A percentile compares a stretch with the other conserved stretches of the same genome.
Evolutionary conservation across 2,888 invertebrate species (phyloP).

Genomic region (Entomobrya multifasciata): DNA sequence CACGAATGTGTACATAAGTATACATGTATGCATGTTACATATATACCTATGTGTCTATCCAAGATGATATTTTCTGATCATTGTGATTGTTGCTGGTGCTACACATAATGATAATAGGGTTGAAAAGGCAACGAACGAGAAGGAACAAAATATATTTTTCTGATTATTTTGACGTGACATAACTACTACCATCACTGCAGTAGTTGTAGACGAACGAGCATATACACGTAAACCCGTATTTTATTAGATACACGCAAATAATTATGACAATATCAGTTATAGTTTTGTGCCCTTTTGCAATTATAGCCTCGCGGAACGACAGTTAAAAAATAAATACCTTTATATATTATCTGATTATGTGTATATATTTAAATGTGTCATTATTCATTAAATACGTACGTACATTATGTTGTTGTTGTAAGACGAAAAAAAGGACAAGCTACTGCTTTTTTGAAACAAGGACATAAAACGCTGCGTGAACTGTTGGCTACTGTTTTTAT

Average conservation of each 20-base stretch:
- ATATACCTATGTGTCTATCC: background rate
- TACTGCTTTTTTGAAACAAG: too few species aligned
- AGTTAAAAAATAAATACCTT: constrained; percentile 13
- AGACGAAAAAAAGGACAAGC: too few species aligned
- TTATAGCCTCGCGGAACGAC: background rate
- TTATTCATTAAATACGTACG: constrained; percentile 22
- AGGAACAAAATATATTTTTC: background rate
- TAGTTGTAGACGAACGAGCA: background rate
- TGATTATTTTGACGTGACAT: constrained; percentile 41
- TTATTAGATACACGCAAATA: constrained; percentile 18
- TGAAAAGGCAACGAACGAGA: constrained; percentile 38
- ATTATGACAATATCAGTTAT: constrained; percentile 37
- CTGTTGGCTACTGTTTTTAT: constrained; percentile 13
- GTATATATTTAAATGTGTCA: constrained; percentile 27
- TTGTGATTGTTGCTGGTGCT: constrained; percentile 23
- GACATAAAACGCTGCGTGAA: background rate
- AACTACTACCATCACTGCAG: background rate
- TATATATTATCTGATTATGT: background rate
- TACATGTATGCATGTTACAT: background rate
- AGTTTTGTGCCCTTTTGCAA: constrained; percentile 36
- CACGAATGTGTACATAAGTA: too few species aligned
- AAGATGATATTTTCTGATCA: constrained; percentile 36
- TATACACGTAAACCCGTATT: constrained; percentile 17
- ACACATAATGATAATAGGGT: constrained; percentile 37
- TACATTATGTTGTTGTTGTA: too few species aligned